Percentiles rank a stretch among this genome's conserved stretches.
phyloP scores from a whole-genome alignment of 2,797 vertebrate genomes.

The Triplophysa bombifrons region DNA sequence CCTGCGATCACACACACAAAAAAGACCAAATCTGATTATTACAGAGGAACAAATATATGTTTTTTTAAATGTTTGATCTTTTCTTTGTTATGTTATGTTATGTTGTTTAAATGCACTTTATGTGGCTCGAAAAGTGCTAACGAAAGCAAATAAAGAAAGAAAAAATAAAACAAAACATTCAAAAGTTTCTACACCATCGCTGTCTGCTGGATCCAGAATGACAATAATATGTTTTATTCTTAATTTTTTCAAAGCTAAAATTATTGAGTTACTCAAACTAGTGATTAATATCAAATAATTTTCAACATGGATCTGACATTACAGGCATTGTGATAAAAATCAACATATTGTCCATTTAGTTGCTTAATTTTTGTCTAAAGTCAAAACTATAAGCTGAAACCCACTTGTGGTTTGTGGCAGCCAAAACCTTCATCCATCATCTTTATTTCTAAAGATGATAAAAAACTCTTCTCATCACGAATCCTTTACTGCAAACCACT shows the following conservation, averaged over 20 bases:
- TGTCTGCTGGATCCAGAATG: not conserved
- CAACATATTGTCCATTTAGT: not conserved
- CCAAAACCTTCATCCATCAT: slow-evolving; percentile 13
- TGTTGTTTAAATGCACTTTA: no score
- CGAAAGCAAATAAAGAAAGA: no score
- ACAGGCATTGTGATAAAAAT: not conserved
- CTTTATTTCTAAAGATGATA: slow-evolving; percentile 17
- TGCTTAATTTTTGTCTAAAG: not conserved
- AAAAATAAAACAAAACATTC: not conserved
- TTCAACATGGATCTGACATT: not conserved
- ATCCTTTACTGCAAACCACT: not conserved
- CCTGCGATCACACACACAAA: slow-evolving; percentile 58
- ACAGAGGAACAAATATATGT: not conserved
- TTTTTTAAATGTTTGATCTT: no score
- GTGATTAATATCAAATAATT: no score
- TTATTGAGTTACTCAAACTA: not conserved
- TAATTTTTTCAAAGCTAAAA: not conserved
- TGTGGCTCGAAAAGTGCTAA: no score
- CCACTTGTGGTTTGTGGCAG: not conserved
- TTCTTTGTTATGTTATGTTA: no score
- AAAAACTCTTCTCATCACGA: not conserved
- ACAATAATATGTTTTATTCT: no score
- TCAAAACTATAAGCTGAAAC: not conserved
- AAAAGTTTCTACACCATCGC: not conserved
- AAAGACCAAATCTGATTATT: not conserved